Evolutionary conservation across 2,888 invertebrate species (phyloP).

Genomic region (Tiliacea aurago): DNA sequence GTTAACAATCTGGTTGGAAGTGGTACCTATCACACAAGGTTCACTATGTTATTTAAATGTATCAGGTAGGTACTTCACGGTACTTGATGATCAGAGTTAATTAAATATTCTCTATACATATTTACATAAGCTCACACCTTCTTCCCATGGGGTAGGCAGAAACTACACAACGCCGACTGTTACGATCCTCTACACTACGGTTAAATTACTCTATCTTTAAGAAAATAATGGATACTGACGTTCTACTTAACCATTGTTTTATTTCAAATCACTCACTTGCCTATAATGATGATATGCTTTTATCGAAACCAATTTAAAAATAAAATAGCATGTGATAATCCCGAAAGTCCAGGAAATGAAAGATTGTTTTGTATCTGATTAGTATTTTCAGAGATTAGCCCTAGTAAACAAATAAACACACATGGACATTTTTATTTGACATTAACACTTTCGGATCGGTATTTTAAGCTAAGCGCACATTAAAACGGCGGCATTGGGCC

Average conservation of each 20-base stretch:
- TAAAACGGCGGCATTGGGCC: neutral
- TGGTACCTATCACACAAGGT: neutral
- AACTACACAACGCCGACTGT: neutral
- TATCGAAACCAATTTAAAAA: neutral
- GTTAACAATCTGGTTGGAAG: neutral
- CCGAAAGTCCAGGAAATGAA: neutral
- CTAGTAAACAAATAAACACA: neutral
- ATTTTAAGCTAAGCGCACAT: neutral
- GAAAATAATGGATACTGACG: conserved; percentile 9
- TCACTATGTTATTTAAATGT: neutral
- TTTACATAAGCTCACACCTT: neutral
- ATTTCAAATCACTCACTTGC: neutral
- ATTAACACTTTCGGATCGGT: neutral
- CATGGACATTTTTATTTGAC: neutral
- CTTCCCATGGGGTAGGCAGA: neutral
- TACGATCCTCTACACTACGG: neutral
- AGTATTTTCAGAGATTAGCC: neutral
- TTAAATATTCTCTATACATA: conserved; percentile 5
- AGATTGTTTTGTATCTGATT: neutral
- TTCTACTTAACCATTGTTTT: neutral
- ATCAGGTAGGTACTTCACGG: neutral
- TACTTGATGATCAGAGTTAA: conserved; percentile 2
- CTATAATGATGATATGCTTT: neutral
- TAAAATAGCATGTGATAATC: neutral
- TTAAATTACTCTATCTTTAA: conserved; percentile 18